Conservation (phyloP, 2,113 vertebrate species). For the Fulmarus glacialis region DNA sequence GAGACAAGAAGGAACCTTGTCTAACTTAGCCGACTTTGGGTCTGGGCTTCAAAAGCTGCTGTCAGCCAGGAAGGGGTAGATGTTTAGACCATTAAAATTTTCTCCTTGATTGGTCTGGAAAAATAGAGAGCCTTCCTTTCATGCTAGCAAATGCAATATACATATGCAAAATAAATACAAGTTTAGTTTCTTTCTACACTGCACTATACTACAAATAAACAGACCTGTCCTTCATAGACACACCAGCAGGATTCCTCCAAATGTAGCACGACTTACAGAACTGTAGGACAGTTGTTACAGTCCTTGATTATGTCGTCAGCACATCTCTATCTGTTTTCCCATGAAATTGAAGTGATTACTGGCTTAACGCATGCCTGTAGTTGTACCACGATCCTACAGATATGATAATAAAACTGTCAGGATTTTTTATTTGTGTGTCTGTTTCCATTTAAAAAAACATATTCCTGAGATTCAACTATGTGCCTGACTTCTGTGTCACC, state of each 20-base stretch:
- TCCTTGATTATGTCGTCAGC: background rate
- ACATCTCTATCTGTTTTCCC: conserved; percentile 6
- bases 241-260: background rate
- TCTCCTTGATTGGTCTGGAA: background rate
- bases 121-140: conserved; percentile 46
- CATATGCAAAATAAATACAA: background rate
- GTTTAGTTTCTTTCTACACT: background rate
- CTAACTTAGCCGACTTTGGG: background rate
- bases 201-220: background rate
- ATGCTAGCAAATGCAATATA: background rate
- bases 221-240: background rate
- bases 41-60: background rate
- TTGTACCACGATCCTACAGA: background rate
- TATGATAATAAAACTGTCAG: background rate
- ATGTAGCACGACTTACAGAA: background rate
- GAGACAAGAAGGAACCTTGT: conserved; percentile 28
- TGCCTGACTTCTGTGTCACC: background rate
- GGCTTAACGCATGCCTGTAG: background rate
- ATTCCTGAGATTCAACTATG: background rate
- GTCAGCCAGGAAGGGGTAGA: background rate
- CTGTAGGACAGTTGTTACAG: background rate
- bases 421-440: background rate
- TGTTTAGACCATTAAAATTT: background rate
- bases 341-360: background rate
- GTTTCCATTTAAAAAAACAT: background rate